phyloP scores from a whole-genome alignment of 2,888 invertebrate genomes.

The Hedychridium roseum region DNA sequence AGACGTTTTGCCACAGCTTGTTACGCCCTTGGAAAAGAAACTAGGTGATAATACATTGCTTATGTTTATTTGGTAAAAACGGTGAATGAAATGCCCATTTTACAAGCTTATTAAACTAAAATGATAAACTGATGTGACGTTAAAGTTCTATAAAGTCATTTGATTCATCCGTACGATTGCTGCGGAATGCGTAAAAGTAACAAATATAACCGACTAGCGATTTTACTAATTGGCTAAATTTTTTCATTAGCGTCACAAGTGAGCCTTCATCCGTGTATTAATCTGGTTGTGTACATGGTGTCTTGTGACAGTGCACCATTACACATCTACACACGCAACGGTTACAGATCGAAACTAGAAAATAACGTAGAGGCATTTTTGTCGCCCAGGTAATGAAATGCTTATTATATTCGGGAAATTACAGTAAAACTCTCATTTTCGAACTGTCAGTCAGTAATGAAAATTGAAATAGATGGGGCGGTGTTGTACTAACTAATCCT shows the following conservation, averaged over 20 bases:
- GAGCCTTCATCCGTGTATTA: conserved; percentile 81
- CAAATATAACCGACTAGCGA: too few relatives aligned
- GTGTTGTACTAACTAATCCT: conserved; percentile 81
- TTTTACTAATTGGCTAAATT: too few relatives aligned
- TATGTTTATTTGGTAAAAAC: too few relatives aligned
- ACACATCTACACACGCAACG: conserved; percentile 69
- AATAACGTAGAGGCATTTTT: conserved; percentile 75
- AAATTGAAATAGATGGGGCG: conserved; percentile 78
- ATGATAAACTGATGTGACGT: too few relatives aligned
- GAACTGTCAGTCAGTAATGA: background rate
- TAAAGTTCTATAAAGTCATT: too few relatives aligned
- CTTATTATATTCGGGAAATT: background rate
- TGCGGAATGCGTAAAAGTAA: background rate
- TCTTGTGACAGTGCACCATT: conserved; percentile 79
- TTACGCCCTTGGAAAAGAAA: conserved; percentile 88
- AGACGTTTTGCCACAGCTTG: conserved; percentile 79
- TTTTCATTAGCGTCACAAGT: conserved; percentile 86
- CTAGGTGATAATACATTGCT: too few relatives aligned
- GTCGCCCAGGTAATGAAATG: conserved; percentile 68
- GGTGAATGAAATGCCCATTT: too few relatives aligned
- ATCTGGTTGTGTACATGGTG: conserved; percentile 85
- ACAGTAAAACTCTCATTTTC: background rate
- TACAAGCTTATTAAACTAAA: background rate
- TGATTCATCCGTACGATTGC: background rate
- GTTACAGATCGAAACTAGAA: conserved; percentile 45